phyloP scores from a whole-genome alignment of 2,113 vertebrate species.

The Hemibagrus wyckioides region DNA sequence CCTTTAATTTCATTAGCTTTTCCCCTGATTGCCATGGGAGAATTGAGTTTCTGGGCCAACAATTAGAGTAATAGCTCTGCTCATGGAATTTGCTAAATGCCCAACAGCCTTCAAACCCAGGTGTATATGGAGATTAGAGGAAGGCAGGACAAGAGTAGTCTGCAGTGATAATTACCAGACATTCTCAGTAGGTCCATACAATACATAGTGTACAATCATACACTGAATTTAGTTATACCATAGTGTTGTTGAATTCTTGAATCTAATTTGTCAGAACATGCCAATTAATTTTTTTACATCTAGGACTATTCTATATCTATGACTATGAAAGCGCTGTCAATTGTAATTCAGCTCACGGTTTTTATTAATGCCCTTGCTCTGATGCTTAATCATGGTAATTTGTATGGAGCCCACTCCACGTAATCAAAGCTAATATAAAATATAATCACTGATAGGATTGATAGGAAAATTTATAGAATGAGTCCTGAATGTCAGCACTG shows the following conservation, averaged over 20 bases:
- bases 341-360: not conserved
- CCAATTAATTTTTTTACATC: not conserved
- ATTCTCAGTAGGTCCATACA: slow-evolving; percentile 4
- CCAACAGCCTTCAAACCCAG: slow-evolving; percentile 67
- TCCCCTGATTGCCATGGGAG: slow-evolving; percentile 51
- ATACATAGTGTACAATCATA: not conserved
- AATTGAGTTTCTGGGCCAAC: slow-evolving; percentile 72
- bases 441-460: not conserved
- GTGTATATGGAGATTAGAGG: slow-evolving; percentile 71
- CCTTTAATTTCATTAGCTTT: slow-evolving; percentile 65
- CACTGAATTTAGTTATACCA: not conserved
- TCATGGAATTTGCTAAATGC: slow-evolving; percentile 79
- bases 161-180: slow-evolving; percentile 36
- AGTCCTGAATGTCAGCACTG: not conserved
- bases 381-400: not conserved
- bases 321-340: not conserved
- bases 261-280: not conserved
- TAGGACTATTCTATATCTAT: not conserved
- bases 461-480: not conserved
- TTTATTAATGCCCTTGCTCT: not conserved
- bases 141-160: slow-evolving; percentile 71
- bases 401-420: not conserved
- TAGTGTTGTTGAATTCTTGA: not conserved
- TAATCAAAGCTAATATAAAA: not conserved
- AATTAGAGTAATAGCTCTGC: slow-evolving; percentile 75